A percentile compares a stretch with the other conserved stretches of the same genome.
phyloP scores from a whole-genome alignment of 2,113 vertebrate genomes.

The Xiphorhynchus elegans region DNA sequence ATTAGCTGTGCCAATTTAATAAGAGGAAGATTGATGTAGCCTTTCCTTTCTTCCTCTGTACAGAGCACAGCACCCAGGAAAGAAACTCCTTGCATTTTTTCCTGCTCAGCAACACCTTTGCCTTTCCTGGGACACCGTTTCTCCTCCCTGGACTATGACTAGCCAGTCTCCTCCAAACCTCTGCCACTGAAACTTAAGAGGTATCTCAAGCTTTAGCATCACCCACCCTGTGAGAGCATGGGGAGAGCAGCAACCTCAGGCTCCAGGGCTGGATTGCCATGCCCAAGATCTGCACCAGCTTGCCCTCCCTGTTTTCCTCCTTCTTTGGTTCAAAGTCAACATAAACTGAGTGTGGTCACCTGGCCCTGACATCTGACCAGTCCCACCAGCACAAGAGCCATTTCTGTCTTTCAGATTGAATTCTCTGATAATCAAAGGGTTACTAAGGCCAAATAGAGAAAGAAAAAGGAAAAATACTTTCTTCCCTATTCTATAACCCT shows the following conservation, averaged over 20 bases:
- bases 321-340: neutral
- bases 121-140: neutral
- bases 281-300: neutral
- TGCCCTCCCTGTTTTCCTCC: neutral
- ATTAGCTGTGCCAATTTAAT: conserved; percentile 1
- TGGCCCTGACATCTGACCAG: neutral
- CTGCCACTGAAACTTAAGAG: neutral
- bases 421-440: neutral
- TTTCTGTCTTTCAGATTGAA: neutral
- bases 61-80: rapidly evolving
- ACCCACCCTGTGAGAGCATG: rapidly evolving
- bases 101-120: neutral
- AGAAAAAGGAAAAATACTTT: neutral
- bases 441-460: neutral
- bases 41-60: neutral
- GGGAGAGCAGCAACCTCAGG: neutral
- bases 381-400: neutral
- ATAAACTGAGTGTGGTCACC: neutral
- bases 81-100: neutral
- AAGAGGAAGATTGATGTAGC: neutral
- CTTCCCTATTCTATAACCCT: neutral
- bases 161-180: neutral
- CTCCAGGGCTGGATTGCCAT: rapidly evolving
- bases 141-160: neutral
- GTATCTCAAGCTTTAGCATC: neutral